Evolutionary conservation across 2,113 vertebrate species (phyloP).

Genomic region (Mustelus asterias): DNA sequence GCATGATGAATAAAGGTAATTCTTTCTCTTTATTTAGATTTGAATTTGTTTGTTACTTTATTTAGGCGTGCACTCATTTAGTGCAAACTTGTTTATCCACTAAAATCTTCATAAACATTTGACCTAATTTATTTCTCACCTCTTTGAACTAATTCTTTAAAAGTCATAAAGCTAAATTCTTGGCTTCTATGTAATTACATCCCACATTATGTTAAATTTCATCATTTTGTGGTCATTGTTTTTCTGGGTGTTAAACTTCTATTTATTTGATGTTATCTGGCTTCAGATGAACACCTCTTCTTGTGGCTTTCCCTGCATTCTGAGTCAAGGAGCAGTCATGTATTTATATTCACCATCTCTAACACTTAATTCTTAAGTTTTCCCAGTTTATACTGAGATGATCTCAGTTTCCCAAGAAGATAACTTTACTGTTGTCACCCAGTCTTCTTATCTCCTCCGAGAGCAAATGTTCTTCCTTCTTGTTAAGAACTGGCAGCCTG

Average conservation of each 20-base stretch:
- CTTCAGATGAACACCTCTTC: background rate
- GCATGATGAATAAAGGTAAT: background rate
- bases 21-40: background rate
- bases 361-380: background rate
- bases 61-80: background rate
- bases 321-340: background rate
- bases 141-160: background rate
- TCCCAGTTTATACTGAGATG: background rate
- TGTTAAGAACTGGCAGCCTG: background rate
- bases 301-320: background rate
- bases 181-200: background rate
- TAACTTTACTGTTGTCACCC: background rate
- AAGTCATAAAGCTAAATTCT: background rate
- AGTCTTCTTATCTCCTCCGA: background rate
- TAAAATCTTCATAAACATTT: background rate
- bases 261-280: background rate
- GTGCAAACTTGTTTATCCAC: background rate
- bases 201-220: background rate
- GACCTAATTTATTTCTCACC: background rate
- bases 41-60: background rate
- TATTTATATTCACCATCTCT: background rate
- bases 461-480: background rate
- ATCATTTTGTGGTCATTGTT: background rate
- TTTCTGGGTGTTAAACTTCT: background rate
- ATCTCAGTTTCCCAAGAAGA: background rate